Conservation (phyloP, 2,797 vertebrate species). For the Neosilurus hyrtlii region DNA sequence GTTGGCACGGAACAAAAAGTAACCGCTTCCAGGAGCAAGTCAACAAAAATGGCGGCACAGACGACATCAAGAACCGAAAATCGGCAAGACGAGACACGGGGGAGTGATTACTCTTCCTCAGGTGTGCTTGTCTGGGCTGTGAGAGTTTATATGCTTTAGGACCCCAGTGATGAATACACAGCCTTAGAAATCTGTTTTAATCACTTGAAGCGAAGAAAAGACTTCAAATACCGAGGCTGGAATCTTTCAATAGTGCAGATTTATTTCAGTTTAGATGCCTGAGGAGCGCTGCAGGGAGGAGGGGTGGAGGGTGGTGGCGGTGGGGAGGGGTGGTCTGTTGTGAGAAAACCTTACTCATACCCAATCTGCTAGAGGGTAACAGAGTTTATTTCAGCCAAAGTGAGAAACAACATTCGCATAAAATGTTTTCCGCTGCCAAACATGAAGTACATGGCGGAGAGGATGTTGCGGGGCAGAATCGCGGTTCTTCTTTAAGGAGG, state of each 20-base stretch:
- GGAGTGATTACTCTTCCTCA: not conserved
- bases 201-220: not conserved
- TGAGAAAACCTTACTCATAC: slow-evolving; percentile 62
- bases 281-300: slow-evolving; percentile 27
- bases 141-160: not conserved
- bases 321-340: slow-evolving; percentile 44
- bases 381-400: slow-evolving; percentile 55
- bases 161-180: not conserved
- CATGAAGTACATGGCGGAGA: slow-evolving; percentile 5
- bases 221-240: slow-evolving; percentile 28
- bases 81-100: too few species aligned
- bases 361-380: slow-evolving; percentile 65
- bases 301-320: not conserved
- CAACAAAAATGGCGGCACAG: too few species aligned
- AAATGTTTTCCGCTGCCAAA: slow-evolving; percentile 51
- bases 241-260: slow-evolving; percentile 40
- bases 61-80: too few species aligned
- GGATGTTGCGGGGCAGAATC: slow-evolving; percentile 39
- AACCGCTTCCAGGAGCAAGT: not conserved
- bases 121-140: not conserved
- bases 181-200: not conserved
- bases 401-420: slow-evolving; percentile 46
- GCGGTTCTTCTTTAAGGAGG: slow-evolving; percentile 11
- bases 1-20: not conserved
- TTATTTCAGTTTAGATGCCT: slow-evolving; percentile 20